Percentiles rank a stretch among this genome's conserved stretches.
Conservation (phyloP, 1,140 invertebrate species). For the Eubasilissa regina region DNA sequence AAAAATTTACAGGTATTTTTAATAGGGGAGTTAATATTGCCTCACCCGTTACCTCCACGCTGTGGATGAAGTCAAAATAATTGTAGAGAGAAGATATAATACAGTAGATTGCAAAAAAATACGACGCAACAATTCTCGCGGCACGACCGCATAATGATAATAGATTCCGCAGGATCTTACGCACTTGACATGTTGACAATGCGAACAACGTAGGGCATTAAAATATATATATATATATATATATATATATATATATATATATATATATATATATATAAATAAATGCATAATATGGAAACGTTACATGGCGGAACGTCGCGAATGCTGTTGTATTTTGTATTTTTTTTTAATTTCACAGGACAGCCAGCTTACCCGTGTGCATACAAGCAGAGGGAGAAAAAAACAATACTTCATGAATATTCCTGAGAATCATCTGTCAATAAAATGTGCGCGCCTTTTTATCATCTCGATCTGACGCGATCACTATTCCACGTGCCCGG, state of each 20-base stretch:
- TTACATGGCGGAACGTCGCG: background rate
- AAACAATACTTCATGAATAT: background rate
- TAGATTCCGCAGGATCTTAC: background rate
- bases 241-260: background rate
- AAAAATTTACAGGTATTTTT: no score
- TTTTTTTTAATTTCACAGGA: constrained; percentile 12
- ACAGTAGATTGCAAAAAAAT: no score
- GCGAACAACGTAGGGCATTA: background rate
- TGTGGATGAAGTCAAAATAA: no score
- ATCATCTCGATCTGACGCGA: no score
- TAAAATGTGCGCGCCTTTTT: background rate
- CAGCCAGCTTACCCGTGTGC: background rate
- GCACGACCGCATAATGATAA: no score
- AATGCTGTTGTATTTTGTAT: background rate
- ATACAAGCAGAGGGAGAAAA: no score
- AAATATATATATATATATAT: constrained; percentile 1
- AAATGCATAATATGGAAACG: background rate
- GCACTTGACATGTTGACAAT: constrained; percentile 4
- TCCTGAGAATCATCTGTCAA: constrained; percentile 1
- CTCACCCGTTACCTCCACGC: no score
- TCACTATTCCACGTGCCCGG: no score
- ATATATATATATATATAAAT: constrained; percentile 6
- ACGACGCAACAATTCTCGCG: no score
- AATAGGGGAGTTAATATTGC: no score
- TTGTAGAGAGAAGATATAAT: no score